phyloP scores from a whole-genome alignment of 1,140 invertebrate species.

The Grapholita molesta region DNA sequence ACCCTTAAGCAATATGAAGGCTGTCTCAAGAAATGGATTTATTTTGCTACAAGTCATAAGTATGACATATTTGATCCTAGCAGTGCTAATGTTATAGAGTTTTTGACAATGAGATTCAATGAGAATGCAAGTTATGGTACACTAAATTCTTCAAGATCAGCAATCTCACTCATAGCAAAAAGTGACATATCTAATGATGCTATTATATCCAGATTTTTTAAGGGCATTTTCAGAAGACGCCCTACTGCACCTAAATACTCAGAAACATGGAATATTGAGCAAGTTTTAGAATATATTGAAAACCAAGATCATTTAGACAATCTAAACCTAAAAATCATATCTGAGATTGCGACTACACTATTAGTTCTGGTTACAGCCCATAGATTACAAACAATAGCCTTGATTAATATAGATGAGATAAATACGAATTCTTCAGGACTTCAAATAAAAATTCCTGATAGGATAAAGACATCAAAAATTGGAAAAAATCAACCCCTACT shows the following conservation, averaged over 20 bases:
- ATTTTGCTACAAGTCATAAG: neutral
- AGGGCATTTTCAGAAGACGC: neutral
- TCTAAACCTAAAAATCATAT: neutral
- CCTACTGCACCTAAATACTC: neutral
- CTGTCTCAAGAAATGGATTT: neutral
- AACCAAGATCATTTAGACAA: neutral
- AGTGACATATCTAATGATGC: neutral
- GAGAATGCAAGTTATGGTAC: neutral
- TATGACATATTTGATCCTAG: neutral
- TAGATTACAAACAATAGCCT: neutral
- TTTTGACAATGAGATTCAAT: neutral
- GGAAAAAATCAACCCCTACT: neutral
- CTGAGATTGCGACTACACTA: neutral
- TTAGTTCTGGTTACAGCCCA: neutral
- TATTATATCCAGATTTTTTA: neutral
- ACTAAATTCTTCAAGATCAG: neutral
- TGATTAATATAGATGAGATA: neutral
- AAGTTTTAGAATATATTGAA: neutral
- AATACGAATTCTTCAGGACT: neutral
- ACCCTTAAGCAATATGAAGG: neutral
- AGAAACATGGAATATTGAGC: neutral
- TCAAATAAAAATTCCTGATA: neutral
- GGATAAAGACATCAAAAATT: neutral
- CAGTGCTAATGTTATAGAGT: neutral
- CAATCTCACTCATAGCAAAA: neutral